A percentile compares a stretch with the other conserved stretches of the same genome.
phyloP scores from a whole-genome alignment of 2,113 vertebrate species.

The Columba livia region DNA sequence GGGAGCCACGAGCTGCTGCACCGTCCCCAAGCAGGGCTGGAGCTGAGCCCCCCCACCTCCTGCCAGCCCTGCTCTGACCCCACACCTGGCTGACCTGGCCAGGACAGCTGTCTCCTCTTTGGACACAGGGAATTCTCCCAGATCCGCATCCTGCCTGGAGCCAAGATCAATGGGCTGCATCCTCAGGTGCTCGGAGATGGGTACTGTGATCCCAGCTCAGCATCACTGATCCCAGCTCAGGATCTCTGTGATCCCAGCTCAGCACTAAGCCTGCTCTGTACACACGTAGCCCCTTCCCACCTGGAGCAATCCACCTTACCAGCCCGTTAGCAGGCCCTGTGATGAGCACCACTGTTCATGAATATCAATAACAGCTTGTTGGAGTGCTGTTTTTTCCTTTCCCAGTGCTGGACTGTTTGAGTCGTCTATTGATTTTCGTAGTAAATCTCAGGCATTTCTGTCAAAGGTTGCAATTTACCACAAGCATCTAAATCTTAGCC shows the following conservation, averaged over 20 bases:
- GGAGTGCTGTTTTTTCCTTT: not conserved
- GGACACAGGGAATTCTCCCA: not conserved
- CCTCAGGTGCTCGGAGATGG: too few relatives aligned
- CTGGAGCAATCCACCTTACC: accelerated
- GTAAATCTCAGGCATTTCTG: conserved; percentile 28
- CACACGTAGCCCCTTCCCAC: not conserved
- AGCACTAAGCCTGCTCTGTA: accelerated
- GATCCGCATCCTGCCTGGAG: not conserved
- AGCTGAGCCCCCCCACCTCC: too few relatives aligned
- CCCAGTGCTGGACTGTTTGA: not conserved
- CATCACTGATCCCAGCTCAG: not conserved
- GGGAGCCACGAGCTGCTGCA: too few relatives aligned
- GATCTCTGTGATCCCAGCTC: not conserved
- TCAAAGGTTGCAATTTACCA: conserved; percentile 47
- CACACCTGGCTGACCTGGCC: not conserved
- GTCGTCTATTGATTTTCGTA: conserved; percentile 10
- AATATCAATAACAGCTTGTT: not conserved
- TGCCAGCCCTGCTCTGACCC: too few relatives aligned
- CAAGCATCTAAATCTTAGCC: conserved; percentile 28
- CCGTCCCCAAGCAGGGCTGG: too few relatives aligned
- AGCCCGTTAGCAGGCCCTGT: not conserved
- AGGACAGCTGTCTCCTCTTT: too few relatives aligned
- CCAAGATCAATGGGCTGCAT: not conserved
- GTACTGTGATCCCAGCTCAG: too few relatives aligned
- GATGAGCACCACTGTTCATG: not conserved